Evolutionary conservation across 2,888 invertebrate genomes (phyloP), one percentile per base, ranked within the genome.

Genomic region (Eupelmus urozonus): DNA sequence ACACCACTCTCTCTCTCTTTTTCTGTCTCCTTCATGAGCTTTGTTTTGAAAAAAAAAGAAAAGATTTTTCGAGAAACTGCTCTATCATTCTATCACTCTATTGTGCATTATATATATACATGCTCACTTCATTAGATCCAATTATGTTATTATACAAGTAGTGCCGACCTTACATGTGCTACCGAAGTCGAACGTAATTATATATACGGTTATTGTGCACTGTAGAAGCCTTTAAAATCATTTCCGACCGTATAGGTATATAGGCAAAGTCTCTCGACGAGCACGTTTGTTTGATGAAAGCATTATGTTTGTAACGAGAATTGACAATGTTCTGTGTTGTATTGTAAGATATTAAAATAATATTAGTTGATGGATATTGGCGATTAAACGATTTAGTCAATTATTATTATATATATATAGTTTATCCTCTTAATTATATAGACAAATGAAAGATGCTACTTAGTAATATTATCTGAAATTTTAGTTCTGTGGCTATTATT

Each of bases 1-100:
- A 88, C 88, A 89, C 89, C 88, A 84, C 86, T 72, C 71, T 72
- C 66, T 34, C n/a, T n/a, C n/a, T n/a, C n/a, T n/a, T n/a, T n/a
- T n/a, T n/a, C n/a, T n/a, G n/a, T n/a, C n/a, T n/a, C n/a, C n/a
- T n/a, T n/a, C 62, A 70, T 25, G 34, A 34, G 9, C 34, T n/a
- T n/a, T n/a, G n/a, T n/a, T n/a, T n/a, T n/a, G n/a, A n/a, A n/a
- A n/a, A n/a, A n/a, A n/a, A n/a, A n/a, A n/a, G n/a, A n/a, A n/a
- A 55, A 57, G 42, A 59, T 71, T n/a, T n/a, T n/a, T 63, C 53
- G 55, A 62, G 45, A 76, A 70, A 69, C 63, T 70, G 73, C 74
- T 78, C 67, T 78, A 72, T 78, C 78, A 59, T 70, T 78, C 73
- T 72, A 20, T 73, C 65, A 66, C 67, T 71, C 76, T 73, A 55